Percentiles rank a stretch among this genome's conserved stretches.
phyloP scores from a whole-genome alignment of 2,113 vertebrate species.

The Ophthalmolycus amberensis region DNA sequence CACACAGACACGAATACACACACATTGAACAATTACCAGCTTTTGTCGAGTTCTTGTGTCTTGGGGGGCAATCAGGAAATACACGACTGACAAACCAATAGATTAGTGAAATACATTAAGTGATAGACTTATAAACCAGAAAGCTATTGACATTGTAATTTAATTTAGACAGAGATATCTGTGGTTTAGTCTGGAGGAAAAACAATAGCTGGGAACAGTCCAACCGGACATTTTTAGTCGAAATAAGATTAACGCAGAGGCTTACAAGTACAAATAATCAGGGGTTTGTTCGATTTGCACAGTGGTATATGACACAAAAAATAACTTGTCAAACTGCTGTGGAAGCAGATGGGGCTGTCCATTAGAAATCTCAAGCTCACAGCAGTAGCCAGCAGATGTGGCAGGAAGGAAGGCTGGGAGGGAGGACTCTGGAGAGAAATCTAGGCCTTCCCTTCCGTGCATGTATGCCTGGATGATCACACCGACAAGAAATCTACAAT shows the following conservation, averaged over 20 bases:
- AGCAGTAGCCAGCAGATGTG: slow-evolving; percentile 77
- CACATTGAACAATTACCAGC: slow-evolving; percentile 42
- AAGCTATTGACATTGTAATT: slow-evolving; percentile 31
- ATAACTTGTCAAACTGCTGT: slow-evolving; percentile 36
- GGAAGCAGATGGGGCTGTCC: slow-evolving; percentile 73
- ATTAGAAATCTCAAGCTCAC: slow-evolving; percentile 60
- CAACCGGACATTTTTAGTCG: background rate
- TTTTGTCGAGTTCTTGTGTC: slow-evolving; percentile 32
- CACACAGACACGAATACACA: slow-evolving; percentile 29
- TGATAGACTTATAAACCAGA: slow-evolving; percentile 32
- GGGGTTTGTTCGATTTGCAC: slow-evolving; percentile 21
- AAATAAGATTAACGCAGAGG: background rate
- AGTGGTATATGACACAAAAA: slow-evolving; percentile 7
- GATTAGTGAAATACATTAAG: slow-evolving; percentile 45
- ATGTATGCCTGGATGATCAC: slow-evolving; percentile 75
- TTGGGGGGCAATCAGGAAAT: slow-evolving; percentile 39
- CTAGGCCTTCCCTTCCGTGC: slow-evolving; percentile 64
- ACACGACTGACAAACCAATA: slow-evolving; percentile 30
- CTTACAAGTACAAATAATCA: slow-evolving; percentile 5
- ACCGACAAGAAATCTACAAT: slow-evolving; percentile 72
- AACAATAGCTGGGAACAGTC: background rate
- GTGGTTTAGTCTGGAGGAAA: background rate
- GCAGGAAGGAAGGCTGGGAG: slow-evolving; percentile 65
- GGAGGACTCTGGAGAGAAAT: slow-evolving; percentile 67
- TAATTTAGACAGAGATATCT: slow-evolving; percentile 17